Evolutionary conservation across 2,888 invertebrate genomes (phyloP), one percentile per base, ranked within the genome.

Genomic region (Heliconius cydno): DNA sequence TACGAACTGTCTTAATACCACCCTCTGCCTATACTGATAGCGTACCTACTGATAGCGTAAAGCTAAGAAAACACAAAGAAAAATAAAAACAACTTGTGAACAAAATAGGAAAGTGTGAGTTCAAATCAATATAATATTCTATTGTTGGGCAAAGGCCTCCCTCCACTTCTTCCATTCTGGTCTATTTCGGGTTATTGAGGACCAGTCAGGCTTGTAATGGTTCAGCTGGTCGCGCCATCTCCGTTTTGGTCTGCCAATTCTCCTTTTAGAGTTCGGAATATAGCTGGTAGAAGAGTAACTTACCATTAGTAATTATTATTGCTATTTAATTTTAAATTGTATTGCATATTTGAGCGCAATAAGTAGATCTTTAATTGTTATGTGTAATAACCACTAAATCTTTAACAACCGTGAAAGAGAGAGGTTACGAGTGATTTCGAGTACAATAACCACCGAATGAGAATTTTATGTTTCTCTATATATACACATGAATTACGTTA

Each of bases 361-460:
- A 22, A 22, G 30, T 30, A 52, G 25, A n/a, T 52, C 1, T 57
- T n/a, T 30, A 57, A 34, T 57, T 72, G 30, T 60, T 34, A n/a
- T 72, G 30, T n/a, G 34, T n/a, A 60, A 60, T n/a, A 22, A 13
- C 25, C 22, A 9, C 15, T n/a, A 25, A 60, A 57, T 57, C n/a
- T 60, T 73, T n/a, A 73, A 60, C 34, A 73, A 9, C 57, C 22
- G 34, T 57, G 34, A 73, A 73, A 73, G 73, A 57, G 73, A 73
- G n/a, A 57, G 73, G 57, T 60, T 60, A 34, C 57, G 30, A 72
- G 57, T 28, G 30, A 34, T 73, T 73, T 60, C 57, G 22, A 22
- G 72, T n/a, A 68, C 38, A 30, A 34, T 72, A 57, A 34, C 57
- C 72, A 72, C 34, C 22, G 34, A 19, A 57, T n/a, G 30, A 13